These are phyloP conservation scores for Bufo bufo DNA, from an alignment of 2,113 vertebrate genomes.

Conservation along the genomic window DNA sequence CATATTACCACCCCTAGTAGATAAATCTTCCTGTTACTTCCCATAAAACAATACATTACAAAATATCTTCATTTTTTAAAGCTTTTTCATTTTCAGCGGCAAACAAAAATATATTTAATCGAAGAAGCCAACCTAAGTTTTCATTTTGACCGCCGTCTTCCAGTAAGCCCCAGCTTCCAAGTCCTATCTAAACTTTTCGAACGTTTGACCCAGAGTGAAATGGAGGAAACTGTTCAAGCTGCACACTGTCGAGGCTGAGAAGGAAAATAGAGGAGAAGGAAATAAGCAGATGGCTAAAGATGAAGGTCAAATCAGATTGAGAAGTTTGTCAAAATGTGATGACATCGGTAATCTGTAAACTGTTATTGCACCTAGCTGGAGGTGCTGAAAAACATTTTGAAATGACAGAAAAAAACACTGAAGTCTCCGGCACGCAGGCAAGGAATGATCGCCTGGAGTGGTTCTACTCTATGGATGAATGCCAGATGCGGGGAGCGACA, in stretches of 20 bases:
- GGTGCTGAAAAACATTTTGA: constrained; percentile 98
- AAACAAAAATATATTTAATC: background rate
- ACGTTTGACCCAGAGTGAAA: constrained; percentile 74
- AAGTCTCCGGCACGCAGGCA: constrained; percentile 86
- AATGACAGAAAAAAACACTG: constrained; percentile 82
- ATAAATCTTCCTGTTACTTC: background rate
- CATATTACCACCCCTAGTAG: background rate
- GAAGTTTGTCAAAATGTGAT: constrained; percentile 99
- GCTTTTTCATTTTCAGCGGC: background rate
- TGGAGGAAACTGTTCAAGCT: constrained; percentile 73
- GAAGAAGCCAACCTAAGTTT: background rate
- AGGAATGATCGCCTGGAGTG: constrained; percentile 93
- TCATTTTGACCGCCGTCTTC: background rate
- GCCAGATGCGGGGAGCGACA: constrained; percentile 94
- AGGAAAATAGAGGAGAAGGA: constrained; percentile 75
- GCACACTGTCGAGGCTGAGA: constrained; percentile 73
- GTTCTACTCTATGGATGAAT: constrained; percentile 91
- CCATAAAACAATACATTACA: background rate
- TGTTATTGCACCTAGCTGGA: constrained; percentile 95
- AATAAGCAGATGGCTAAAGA: constrained; percentile 94
- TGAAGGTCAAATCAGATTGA: constrained; percentile 95
- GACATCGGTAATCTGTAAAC: constrained; percentile 98
- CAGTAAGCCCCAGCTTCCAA: background rate
- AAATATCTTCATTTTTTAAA: background rate
- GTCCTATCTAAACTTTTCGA: constrained; percentile 71